Evolutionary conservation across 2,797 vertebrate genomes (phyloP).

Genomic region (Typhlichthys subterraneus): DNA sequence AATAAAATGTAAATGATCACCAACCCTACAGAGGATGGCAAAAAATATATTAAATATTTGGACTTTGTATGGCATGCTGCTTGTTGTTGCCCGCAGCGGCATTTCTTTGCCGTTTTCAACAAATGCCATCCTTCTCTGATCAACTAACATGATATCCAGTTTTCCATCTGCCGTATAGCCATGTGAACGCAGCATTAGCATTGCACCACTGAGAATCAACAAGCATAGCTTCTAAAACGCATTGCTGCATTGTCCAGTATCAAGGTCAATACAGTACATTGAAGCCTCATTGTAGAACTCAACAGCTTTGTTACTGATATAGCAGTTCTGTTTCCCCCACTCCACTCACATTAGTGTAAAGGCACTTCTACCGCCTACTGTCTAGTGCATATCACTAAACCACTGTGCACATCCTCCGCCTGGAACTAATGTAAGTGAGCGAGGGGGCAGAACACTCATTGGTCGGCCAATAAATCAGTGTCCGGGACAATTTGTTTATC

Average conservation of each 20-base stretch:
- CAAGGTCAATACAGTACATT: conserved; percentile 19
- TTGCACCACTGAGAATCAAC: conserved; percentile 1
- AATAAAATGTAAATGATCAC: too few relatives aligned
- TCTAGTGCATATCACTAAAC: conserved; percentile 30
- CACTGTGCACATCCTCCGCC: conserved; percentile 19
- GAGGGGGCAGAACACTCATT: conserved; percentile 67
- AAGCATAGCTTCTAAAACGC: conserved; percentile 22
- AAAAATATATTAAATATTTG: too few relatives aligned
- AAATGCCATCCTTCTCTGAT: too few relatives aligned
- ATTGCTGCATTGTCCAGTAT: conserved; percentile 19
- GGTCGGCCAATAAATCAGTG: conserved; percentile 72
- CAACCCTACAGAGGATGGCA: too few relatives aligned
- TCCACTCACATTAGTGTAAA: conserved; percentile 16
- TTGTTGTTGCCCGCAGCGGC: too few relatives aligned
- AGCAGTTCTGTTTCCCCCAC: neutral
- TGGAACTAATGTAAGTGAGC: conserved; percentile 72
- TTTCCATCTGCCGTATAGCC: too few relatives aligned
- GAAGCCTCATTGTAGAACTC: neutral
- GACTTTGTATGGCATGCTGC: too few relatives aligned
- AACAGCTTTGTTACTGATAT: conserved; percentile 19
- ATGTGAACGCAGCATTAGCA: neutral
- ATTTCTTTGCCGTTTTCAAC: too few relatives aligned
- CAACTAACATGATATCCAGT: too few relatives aligned
- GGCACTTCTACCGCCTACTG: conserved; percentile 13
- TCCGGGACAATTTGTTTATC: conserved; percentile 75